phyloP scores from a whole-genome alignment of 2,797 vertebrate species.

The Heterohyrax brucei region DNA sequence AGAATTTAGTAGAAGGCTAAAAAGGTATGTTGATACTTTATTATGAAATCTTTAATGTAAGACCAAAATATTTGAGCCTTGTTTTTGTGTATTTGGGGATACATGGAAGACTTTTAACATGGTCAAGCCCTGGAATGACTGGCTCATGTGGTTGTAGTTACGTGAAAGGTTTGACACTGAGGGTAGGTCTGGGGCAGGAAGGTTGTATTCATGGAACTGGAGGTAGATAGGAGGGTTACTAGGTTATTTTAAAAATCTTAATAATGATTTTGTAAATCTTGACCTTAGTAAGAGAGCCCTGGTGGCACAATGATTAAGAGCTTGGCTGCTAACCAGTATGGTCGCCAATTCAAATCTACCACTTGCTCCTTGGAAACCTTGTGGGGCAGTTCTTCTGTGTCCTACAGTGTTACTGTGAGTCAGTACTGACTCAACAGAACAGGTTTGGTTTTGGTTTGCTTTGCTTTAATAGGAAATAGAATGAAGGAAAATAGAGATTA shows the following conservation, averaged over 20 bases:
- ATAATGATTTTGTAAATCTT: not conserved
- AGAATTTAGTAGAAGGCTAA: not conserved
- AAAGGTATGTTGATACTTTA: not conserved
- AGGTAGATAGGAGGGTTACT: not conserved
- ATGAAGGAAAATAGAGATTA: not conserved
- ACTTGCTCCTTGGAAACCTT: no score
- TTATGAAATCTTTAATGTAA: not conserved
- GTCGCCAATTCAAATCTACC: no score
- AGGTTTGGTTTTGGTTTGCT: no score
- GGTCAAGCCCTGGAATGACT: no score
- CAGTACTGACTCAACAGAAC: no score
- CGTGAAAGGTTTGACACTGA: not conserved
- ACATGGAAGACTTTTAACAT: not conserved
- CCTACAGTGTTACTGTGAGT: no score
- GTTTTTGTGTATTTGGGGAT: not conserved
- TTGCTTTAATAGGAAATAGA: not conserved
- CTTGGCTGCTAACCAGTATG: no score
- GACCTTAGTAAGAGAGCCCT: not conserved
- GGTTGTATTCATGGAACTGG: not conserved
- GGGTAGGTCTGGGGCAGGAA: not conserved
- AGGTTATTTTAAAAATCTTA: not conserved
- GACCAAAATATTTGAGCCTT: not conserved
- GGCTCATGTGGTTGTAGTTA: no score
- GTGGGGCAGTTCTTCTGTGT: no score
- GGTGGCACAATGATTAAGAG: no score